Evolutionary conservation across 2,888 invertebrate species (phyloP), one percentile per base, ranked within the genome.

Genomic region (Tenthredo notha): DNA sequence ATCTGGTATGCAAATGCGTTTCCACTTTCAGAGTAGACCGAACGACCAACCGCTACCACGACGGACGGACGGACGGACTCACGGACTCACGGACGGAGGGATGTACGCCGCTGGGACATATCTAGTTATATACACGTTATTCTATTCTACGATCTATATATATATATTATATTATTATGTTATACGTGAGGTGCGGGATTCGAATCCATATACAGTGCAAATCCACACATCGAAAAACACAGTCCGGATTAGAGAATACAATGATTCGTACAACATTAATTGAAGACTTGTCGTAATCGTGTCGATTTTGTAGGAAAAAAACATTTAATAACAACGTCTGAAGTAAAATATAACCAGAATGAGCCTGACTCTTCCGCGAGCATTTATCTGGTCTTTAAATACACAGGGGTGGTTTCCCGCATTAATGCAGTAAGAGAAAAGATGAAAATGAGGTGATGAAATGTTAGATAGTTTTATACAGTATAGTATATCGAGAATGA

Each of bases 1-100:
- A 80, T 80, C 80, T 80, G 80, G 61, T 80, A 80, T 80, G 80
- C 61, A 61, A 61, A 80, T 80, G 80, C 61, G 80, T 6, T 37
- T 61, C 80, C 80, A 61, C 58, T 80, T 61, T 61, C 80, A 25
- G 80, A 80, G 50, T 37, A 37, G 12, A 80, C 18, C 58, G 47
- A 18, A 29, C 54, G 78, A 75, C 47, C 21, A 10, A 10, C n/a
- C 37, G 75, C 75, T 47, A 25, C 29, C 25, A 2, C 25, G 50
- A 25, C 12, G 21, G 9, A 61, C 61, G 70, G 33, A 70, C 70
- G n/a, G n/a, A n/a, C n/a, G n/a, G n/a, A n/a, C n/a, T n/a, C n/a
- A n/a, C n/a, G n/a, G n/a, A n/a, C n/a, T n/a, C n/a, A n/a, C n/a
- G n/a, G 50, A 25, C 12, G 21, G 9, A 61, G 25, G 70, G 33